A percentile compares a stretch with the other conserved stretches of the same genome.
Conservation (phyloP, 2,113 vertebrate genomes). For the Chloropsis cyanopogon region DNA sequence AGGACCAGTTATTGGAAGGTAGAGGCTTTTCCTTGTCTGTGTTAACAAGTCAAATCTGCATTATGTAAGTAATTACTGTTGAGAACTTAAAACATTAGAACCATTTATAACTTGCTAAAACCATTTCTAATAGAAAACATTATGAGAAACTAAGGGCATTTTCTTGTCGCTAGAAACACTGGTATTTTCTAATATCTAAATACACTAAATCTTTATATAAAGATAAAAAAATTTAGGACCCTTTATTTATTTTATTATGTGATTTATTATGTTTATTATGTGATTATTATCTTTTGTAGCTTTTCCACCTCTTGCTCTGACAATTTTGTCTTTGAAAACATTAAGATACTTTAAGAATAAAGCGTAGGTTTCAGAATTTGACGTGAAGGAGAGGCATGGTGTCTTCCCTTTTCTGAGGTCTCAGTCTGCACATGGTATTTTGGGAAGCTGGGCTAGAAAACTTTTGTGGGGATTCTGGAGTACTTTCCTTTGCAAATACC, state of each 20-base stretch:
- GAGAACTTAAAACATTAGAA: background rate
- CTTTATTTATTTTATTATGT: no score
- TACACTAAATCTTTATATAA: background rate
- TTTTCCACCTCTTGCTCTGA: background rate
- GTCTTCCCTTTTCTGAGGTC: background rate
- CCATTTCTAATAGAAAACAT: background rate
- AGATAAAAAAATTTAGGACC: background rate
- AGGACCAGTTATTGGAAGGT: background rate
- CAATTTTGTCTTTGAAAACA: background rate
- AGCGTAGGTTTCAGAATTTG: background rate
- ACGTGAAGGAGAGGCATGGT: background rate
- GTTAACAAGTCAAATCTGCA: background rate
- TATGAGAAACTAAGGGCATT: background rate
- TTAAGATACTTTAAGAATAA: background rate
- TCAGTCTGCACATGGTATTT: accelerated
- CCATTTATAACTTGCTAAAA: background rate
- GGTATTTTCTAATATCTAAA: background rate
- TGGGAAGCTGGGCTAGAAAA: background rate
- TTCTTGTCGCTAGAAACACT: background rate
- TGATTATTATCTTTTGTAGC: background rate
- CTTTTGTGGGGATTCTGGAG: background rate
- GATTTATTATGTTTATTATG: background rate
- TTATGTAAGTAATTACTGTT: background rate
- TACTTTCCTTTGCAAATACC: background rate
- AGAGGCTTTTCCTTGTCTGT: background rate